Base-by-base conservation (phyloP, 2,888 invertebrate genomes). In the Fragum sueziense region DNA sequence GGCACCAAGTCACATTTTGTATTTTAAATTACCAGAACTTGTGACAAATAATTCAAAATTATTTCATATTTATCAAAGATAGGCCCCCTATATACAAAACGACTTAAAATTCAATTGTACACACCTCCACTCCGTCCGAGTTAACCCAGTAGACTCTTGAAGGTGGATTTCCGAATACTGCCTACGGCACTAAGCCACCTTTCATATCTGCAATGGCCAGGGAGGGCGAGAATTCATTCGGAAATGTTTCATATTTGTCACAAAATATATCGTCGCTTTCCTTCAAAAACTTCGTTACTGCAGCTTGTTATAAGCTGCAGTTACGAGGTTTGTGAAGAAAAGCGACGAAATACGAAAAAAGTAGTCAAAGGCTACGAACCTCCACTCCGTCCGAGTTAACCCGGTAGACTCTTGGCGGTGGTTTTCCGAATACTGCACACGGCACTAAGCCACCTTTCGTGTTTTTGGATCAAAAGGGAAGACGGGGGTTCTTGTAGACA, bases 181-280 rank as follows among this genome's bases (percentile, higher is more conserved):
- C 96, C 93, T 98, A 98, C 93, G 97, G 97, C 80, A 98, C 97
- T 89, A 97, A 96, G 80, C 97, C 97, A 90, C 98, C 98, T 77
- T 97, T 97, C 87, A 97, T 97, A 93, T 98, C 98, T 87, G 97
- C 97, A 94, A 98, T 98, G 94, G 97, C 97, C 87, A 98, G 96
- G 89, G 97, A 96, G 94, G 97, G 97, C 83, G 96, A n/a, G n/a
- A n/a, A n/a, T n/a, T n/a, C n/a, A n/a, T n/a, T n/a, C n/a, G n/a
- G n/a, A n/a, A n/a, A n/a, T n/a, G n/a, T n/a, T n/a, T n/a, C n/a
- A n/a, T n/a, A n/a, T n/a, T n/a, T n/a, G n/a, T n/a, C n/a, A n/a
- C n/a, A n/a, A n/a, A n/a, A n/a, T n/a, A n/a, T n/a, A n/a, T n/a
- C n/a, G n/a, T n/a, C n/a, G n/a, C n/a, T n/a, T n/a, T n/a, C n/a